Evolutionary conservation across 1,140 invertebrate species (phyloP), one percentile per base, ranked within the genome.

Genomic region (Drosophila pseudoobscura): DNA sequence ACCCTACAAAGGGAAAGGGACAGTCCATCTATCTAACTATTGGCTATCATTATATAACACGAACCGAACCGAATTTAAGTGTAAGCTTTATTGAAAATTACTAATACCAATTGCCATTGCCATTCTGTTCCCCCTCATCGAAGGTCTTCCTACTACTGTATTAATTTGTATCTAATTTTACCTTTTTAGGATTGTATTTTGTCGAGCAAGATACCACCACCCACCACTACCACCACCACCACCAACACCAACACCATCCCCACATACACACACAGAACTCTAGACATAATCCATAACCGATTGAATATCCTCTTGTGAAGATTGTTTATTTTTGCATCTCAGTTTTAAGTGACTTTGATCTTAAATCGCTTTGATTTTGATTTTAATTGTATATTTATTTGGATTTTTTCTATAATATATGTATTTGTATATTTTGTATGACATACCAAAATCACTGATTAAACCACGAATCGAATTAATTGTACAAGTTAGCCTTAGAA

Each of bases 161-260:
- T 74, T 74, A 74, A 74, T 72, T 24, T 29, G 17, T 55, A 44
- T 57, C 29, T 52, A 64, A 74, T 75, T 65, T 49, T 73, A 54
- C 47, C 49, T 65, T 74, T 74, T 64, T 74, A 74, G 71, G 71
- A 74, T 49, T 72, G 71, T 74, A 74, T 74, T 74, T 74, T 74
- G 71, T 74, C 53, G 71, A 74, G 15, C 71, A 74, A 75, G 75
- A 60, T 75, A 59, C 71, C 71, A 75, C 63, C 70, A 75, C 65
- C 72, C 46, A 22, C 39, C 24, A 66, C 62, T 45, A 50, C 71
- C 73, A 75, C 51, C 54, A 61, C 53, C 46, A 65, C 47, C n/a
- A 57, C 31, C 15, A n/a, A n/a, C n/a, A 15, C 15, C 31, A 55
- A 46, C 52, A 75, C 62, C 50, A 65, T 29, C 55, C 65, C 65